Evolutionary conservation across 2,113 vertebrate genomes (phyloP).

Genomic region (Oceanites oceanicus): DNA sequence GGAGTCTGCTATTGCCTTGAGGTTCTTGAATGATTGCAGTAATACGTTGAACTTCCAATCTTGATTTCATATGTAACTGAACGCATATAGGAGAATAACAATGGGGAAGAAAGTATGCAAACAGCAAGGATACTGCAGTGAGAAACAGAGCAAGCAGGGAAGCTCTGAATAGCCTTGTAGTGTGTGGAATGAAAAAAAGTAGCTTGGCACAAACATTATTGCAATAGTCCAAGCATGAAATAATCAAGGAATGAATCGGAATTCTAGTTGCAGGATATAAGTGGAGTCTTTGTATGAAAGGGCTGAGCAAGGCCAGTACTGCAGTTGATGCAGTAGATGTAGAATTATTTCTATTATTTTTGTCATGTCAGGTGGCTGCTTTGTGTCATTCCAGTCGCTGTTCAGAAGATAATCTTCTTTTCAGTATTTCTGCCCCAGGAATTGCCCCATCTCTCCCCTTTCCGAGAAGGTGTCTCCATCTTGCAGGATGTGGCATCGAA

Average conservation of each 20-base stretch:
- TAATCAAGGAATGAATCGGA: slow-evolving; percentile 12
- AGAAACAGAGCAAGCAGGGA: neutral
- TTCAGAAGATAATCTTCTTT: neutral
- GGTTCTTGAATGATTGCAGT: neutral
- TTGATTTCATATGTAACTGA: slow-evolving; percentile 13
- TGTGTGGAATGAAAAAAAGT: neutral
- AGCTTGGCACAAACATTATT: neutral
- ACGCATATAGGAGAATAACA: neutral
- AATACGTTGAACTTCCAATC: neutral
- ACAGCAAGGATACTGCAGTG: neutral
- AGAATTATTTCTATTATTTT: slow-evolving; percentile 13
- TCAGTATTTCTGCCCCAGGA: neutral
- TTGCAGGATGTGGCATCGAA: neutral
- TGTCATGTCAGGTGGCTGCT: neutral
- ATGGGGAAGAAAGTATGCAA: neutral
- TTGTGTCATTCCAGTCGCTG: neutral
- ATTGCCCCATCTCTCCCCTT: neutral
- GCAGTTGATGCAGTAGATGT: neutral
- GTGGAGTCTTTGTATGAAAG: neutral
- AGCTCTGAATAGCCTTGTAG: neutral
- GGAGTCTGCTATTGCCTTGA: neutral
- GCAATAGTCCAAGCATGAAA: neutral
- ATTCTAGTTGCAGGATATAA: neutral
- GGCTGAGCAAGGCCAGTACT: neutral
- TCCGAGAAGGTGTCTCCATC: neutral